A percentile compares a stretch with the other conserved stretches of the same genome.
These are phyloP conservation scores for Laticauda colubrina DNA, from an alignment of 2,113 vertebrate species.

Conservation along the genomic window DNA sequence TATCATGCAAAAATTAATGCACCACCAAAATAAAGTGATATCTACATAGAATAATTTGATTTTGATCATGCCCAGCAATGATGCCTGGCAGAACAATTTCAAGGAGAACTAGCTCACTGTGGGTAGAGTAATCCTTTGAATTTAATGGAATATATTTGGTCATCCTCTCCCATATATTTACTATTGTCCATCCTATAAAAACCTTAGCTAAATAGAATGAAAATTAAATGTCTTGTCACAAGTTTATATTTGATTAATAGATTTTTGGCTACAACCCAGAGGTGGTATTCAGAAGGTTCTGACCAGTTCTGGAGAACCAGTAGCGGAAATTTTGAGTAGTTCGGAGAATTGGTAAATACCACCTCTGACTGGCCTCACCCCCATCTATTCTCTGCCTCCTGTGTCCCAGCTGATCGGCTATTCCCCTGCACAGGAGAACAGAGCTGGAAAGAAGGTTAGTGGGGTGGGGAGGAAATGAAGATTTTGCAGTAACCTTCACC, in stretches of 20 bases:
- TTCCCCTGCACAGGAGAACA: too few relatives aligned
- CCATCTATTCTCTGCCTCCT: too few relatives aligned
- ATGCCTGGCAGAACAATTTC: conserved; percentile 5
- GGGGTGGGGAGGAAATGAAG: too few relatives aligned
- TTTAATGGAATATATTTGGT: conserved; percentile 8
- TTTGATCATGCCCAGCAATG: background rate
- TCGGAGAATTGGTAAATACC: too few relatives aligned
- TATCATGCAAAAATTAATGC: background rate
- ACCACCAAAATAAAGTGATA: background rate
- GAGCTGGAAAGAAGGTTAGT: too few relatives aligned
- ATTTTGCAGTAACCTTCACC: too few relatives aligned
- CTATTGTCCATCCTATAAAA: background rate
- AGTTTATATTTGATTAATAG: background rate
- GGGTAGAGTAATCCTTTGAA: conserved; percentile 10
- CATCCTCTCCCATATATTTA: conserved; percentile 5
- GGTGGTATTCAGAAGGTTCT: too few relatives aligned
- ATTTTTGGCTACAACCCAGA: background rate
- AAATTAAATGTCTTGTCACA: background rate
- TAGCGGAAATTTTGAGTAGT: too few relatives aligned
- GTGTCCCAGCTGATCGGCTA: too few relatives aligned
- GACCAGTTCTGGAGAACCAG: too few relatives aligned
- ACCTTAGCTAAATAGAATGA: conserved; percentile 10
- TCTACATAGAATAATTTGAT: background rate
- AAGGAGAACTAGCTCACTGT: conserved; percentile 21
- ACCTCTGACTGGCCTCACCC: too few relatives aligned